Conservation (phyloP, 2,113 vertebrate species). For the Poeciliopsis retropinna region DNA sequence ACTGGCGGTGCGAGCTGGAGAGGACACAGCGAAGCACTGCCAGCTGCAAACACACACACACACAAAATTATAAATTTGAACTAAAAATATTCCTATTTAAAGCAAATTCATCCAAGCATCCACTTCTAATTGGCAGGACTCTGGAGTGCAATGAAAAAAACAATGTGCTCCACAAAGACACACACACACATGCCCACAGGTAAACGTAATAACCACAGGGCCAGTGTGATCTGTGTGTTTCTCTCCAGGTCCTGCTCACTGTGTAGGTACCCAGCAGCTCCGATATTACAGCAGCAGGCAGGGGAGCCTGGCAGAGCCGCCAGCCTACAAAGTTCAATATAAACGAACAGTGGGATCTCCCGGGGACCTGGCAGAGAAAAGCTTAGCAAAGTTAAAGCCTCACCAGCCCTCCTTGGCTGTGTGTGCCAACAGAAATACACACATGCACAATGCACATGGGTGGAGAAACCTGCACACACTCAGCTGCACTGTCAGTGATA, state of each 20-base stretch:
- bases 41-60: constrained; percentile 33
- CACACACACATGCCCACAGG: constrained; percentile 41
- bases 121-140: constrained; percentile 48
- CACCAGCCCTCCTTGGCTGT: constrained; percentile 85
- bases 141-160: constrained; percentile 31
- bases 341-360: constrained; percentile 92
- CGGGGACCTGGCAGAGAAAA: constrained; percentile 92
- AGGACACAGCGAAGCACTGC: constrained; percentile 81
- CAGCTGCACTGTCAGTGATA: constrained; percentile 17
- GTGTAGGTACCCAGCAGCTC: constrained; percentile 93
- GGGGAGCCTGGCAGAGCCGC: constrained; percentile 89
- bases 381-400: constrained; percentile 99
- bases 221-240: constrained; percentile 89
- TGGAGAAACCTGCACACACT: constrained; percentile 30
- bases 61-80: constrained; percentile 36
- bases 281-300: constrained; percentile 92
- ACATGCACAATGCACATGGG: constrained; percentile 23
- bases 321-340: constrained; percentile 95
- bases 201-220: constrained; percentile 94
- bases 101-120: constrained; percentile 59
- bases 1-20: constrained; percentile 88
- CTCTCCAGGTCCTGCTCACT: constrained; percentile 83
- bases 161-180: background rate
- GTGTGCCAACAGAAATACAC: constrained; percentile 60
- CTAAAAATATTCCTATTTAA: constrained; percentile 44